These are phyloP conservation scores for Drosophila diplacantha DNA, from an alignment of 2,888 invertebrate species.

Conservation along the genomic window DNA sequence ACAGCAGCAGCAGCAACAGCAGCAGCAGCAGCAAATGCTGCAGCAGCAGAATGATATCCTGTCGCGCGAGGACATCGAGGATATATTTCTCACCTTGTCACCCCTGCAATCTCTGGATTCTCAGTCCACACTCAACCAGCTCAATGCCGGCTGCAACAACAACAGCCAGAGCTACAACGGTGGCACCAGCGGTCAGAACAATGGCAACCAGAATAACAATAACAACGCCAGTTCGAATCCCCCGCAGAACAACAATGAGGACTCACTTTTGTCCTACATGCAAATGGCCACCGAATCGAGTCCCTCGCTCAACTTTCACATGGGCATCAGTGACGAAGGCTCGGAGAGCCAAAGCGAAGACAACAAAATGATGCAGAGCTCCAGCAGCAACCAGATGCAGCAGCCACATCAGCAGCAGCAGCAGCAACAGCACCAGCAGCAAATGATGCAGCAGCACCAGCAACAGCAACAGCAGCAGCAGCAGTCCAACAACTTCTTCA, in stretches of 20 bases:
- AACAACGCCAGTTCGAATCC: conserved; percentile 47
- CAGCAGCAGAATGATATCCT: conserved; percentile 58
- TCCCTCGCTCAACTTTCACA: conserved; percentile 73
- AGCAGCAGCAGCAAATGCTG: conserved; percentile 34
- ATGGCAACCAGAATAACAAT: conserved; percentile 14
- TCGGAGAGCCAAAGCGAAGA: conserved; percentile 72
- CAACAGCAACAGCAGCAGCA: conserved; percentile 43
- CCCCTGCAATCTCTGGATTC: conserved; percentile 64
- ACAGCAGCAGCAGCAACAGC: too few species aligned
- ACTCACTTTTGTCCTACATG: conserved; percentile 76
- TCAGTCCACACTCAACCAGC: conserved; percentile 42
- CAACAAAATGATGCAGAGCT: conserved; percentile 53
- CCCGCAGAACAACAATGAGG: conserved; percentile 67
- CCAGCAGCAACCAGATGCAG: conserved; percentile 48
- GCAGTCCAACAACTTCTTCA: conserved; percentile 57
- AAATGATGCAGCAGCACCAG: conserved; percentile 38
- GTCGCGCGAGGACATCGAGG: conserved; percentile 71
- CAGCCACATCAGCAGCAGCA: conserved; percentile 30
- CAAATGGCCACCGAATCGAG: conserved; percentile 74
- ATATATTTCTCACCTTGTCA: conserved; percentile 74
- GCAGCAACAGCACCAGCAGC: conserved; percentile 34
- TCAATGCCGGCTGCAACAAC: conserved; percentile 28
- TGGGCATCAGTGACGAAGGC: conserved; percentile 74
- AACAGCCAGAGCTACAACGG: conserved; percentile 32
- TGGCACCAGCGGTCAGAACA: conserved; percentile 26